Evolutionary conservation across 2,797 vertebrate genomes (phyloP).

Genomic region (Threskiornis aethiopicus): DNA sequence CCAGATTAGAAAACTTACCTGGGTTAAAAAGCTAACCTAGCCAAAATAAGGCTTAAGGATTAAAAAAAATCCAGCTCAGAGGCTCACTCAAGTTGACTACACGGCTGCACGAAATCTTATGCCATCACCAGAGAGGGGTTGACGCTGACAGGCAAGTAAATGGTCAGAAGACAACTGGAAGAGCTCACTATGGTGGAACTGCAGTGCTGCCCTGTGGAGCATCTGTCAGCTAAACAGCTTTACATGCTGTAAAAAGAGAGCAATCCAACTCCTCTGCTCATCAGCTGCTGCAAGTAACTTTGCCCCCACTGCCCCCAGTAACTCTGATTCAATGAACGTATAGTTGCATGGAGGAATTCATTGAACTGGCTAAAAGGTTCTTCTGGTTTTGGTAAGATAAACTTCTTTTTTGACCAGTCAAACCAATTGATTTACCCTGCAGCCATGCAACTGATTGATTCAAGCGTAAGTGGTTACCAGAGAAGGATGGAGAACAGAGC

Average conservation of each 20-base stretch:
- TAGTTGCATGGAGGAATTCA: neutral
- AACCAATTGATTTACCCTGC: neutral
- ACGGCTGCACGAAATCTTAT: neutral
- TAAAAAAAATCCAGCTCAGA: neutral
- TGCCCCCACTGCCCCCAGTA: fast-evolving
- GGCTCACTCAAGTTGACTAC: neutral
- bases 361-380: neutral
- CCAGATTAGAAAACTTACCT: neutral
- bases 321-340: neutral
- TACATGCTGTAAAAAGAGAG: neutral
- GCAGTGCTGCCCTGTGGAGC: neutral
- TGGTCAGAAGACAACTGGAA: neutral
- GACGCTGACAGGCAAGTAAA: neutral
- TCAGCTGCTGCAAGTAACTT: neutral
- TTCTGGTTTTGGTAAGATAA: neutral
- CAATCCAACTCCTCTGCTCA: neutral
- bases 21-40: neutral
- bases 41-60: neutral
- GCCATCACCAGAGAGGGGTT: neutral
- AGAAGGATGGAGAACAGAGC: neutral
- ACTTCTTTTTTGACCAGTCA: neutral
- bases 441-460: neutral
- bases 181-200: neutral
- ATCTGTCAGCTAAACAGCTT: neutral
- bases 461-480: neutral